Evolutionary conservation across 2,888 invertebrate species (phyloP).

Genomic region (Ametastegia equiseti): DNA sequence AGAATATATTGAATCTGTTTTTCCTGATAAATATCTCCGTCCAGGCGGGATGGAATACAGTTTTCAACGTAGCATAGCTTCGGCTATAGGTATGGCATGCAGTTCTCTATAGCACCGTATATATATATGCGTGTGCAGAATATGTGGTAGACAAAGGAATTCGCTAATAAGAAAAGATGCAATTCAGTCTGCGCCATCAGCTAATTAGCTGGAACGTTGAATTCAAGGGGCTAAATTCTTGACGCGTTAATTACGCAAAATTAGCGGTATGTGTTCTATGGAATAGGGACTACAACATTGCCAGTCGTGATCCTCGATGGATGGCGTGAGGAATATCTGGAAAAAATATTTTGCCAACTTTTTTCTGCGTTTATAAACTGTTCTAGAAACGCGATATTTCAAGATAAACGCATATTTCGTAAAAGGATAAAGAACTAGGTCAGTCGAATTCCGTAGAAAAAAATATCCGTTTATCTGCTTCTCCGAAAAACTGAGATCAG

Average conservation of each 20-base stretch:
- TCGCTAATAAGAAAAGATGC: conserved; percentile 27
- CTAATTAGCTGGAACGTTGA: conserved; percentile 34
- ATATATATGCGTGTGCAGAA: neutral
- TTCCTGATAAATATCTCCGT: conserved; percentile 36
- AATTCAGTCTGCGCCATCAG: conserved; percentile 18
- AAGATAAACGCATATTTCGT: no score
- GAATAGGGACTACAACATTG: neutral
- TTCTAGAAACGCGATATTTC: no score
- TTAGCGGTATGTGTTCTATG: neutral
- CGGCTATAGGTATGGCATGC: neutral
- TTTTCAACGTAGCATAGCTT: neutral
- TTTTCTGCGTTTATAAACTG: no score
- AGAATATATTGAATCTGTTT: conserved; percentile 38
- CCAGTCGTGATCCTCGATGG: neutral
- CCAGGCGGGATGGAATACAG: neutral
- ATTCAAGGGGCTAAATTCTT: conserved; percentile 25
- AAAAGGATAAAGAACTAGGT: no score
- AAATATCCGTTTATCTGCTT: no score
- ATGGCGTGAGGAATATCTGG: neutral
- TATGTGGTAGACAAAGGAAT: conserved; percentile 23
- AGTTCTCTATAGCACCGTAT: neutral
- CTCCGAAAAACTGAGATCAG: no score
- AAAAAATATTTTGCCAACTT: no score
- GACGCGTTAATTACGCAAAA: conserved; percentile 23
- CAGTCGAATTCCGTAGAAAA: no score